A percentile compares a stretch with the other conserved stretches of the same genome.
Conservation (phyloP, 2,113 vertebrate genomes). For the human region GRCh38 chr4:141678001-141678500, state of each 20-base stretch:
- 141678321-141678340: not conserved
- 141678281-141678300: not conserved
- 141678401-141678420: conserved; percentile 21
- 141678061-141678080: not conserved
- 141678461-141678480: not conserved
- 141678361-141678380: not conserved
- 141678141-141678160: not conserved
- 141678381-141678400: not conserved
- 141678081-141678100: not conserved
- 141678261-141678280: not conserved
- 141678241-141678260: not conserved
- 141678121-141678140: not conserved
- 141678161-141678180: not conserved
- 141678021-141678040: not conserved
- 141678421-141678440: not conserved
- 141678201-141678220: conserved; percentile 2
- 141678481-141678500: not conserved
- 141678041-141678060: not conserved
- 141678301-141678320: not conserved
- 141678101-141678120: not conserved
- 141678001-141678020: not conserved
- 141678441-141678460: not conserved
- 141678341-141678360: not conserved
- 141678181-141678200: not conserved
- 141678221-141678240: not conserved